These are phyloP conservation scores for Romanomermis culicivorax DNA, from an alignment of 2,888 invertebrate genomes.

Conservation along the genomic window DNA sequence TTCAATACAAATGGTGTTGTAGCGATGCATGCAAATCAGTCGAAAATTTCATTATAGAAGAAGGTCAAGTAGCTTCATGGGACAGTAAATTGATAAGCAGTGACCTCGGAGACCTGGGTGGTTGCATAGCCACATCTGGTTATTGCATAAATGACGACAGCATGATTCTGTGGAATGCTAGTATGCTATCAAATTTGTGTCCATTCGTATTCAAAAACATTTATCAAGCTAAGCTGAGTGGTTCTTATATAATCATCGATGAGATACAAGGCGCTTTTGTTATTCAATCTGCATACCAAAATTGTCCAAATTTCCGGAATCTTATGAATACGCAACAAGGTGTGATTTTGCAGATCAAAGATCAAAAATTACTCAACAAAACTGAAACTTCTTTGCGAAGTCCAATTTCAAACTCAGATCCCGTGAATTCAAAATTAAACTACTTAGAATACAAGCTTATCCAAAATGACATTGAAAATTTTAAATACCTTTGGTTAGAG, in stretches of 20 bases:
- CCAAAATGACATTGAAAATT: neutral
- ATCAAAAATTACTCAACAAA: too few species aligned
- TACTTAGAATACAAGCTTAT: neutral
- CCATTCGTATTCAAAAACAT: neutral
- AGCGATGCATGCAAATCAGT: neutral
- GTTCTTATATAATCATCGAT: neutral
- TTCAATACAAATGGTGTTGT: neutral
- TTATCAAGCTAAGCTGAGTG: neutral
- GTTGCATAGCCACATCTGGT: neutral
- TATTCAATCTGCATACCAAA: neutral
- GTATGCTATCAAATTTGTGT: neutral
- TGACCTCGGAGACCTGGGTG: conserved; percentile 3
- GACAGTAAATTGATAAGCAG: neutral
- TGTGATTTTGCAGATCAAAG: neutral
- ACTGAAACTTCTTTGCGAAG: too few species aligned
- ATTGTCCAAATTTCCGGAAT: neutral
- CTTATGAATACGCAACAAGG: neutral
- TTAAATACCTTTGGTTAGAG: neutral
- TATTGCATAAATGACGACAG: neutral
- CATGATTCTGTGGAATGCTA: neutral
- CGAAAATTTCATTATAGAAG: neutral
- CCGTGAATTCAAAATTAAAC: neutral
- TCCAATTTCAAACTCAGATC: neutral
- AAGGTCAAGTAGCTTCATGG: neutral
- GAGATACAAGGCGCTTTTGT: neutral